phyloP scores from a whole-genome alignment of 2,888 invertebrate species.

The Philaethria dido region DNA sequence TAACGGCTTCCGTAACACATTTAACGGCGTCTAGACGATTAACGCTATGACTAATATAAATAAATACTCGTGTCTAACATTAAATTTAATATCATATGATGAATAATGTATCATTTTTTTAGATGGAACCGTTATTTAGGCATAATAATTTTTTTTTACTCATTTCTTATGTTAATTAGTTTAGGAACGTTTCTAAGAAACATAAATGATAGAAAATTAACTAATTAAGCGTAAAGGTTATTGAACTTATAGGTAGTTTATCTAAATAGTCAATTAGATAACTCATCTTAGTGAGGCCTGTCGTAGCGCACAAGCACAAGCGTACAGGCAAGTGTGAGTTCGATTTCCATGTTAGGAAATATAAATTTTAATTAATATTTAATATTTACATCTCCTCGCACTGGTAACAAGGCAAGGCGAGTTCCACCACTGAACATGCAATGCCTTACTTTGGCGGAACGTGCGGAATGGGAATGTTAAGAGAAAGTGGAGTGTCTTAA shows the following conservation, averaged over 20 bases:
- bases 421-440: too few species aligned
- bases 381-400: too few species aligned
- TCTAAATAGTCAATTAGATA: background rate
- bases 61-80: slow-evolving; percentile 12
- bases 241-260: slow-evolving; percentile 6
- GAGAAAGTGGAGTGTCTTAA: too few species aligned
- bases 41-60: slow-evolving; percentile 22
- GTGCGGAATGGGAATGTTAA: too few species aligned
- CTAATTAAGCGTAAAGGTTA: slow-evolving; percentile 8
- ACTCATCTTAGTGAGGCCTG: too few species aligned
- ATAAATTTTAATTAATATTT: too few species aligned
- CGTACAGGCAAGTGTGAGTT: background rate
- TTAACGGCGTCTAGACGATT: slow-evolving; percentile 19
- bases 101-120: slow-evolving; percentile 2
- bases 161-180: background rate
- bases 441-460: too few species aligned
- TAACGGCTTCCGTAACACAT: slow-evolving; percentile 24
- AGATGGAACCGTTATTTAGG: background rate
- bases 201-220: background rate
- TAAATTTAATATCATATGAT: slow-evolving; percentile 19
- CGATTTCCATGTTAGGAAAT: too few species aligned
- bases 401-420: too few species aligned
- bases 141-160: background rate
- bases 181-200: background rate
- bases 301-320: too few species aligned